Evolutionary conservation across 1,140 invertebrate genomes (phyloP).

Genomic region (Drosophila guanche): DNA sequence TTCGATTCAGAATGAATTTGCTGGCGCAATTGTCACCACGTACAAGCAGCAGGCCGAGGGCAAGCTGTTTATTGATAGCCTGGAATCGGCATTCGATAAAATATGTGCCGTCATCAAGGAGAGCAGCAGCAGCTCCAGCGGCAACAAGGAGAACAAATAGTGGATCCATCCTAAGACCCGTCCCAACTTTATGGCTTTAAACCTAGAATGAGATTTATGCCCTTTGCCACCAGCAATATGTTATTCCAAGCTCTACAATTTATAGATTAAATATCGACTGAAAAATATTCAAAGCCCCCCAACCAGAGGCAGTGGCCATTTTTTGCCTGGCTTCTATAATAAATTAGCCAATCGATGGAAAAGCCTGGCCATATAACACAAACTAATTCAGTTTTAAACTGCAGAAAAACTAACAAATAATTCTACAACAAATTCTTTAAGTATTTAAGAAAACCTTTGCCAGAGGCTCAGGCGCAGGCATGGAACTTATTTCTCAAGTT

Average conservation of each 20-base stretch:
- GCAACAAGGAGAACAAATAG: neutral
- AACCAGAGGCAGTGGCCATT: conserved; percentile 6
- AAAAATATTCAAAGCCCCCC: conserved; percentile 38
- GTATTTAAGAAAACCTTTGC: neutral
- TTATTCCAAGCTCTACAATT: conserved; percentile 53
- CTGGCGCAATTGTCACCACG: conserved; percentile 91
- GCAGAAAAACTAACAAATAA: no score
- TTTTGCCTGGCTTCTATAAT: neutral
- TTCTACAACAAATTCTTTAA: no score
- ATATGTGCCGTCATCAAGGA: conserved; percentile 66
- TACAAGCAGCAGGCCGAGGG: conserved; percentile 90
- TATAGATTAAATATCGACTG: conserved; percentile 47
- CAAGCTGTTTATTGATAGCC: conserved; percentile 88
- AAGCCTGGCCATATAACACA: no score
- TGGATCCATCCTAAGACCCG: neutral
- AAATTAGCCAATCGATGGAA: no score
- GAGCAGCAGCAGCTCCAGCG: conserved; percentile 36
- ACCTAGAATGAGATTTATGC: conserved; percentile 44
- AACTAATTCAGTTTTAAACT: no score
- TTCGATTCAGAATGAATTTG: conserved; percentile 84
- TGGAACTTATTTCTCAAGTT: conserved; percentile 1
- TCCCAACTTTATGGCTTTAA: conserved; percentile 23
- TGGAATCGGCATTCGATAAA: conserved; percentile 87
- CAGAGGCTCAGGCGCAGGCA: no score
- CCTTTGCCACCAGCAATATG: conserved; percentile 43